phyloP scores from a whole-genome alignment of 2,113 vertebrate genomes.

The Antechinus stuartii region DNA sequence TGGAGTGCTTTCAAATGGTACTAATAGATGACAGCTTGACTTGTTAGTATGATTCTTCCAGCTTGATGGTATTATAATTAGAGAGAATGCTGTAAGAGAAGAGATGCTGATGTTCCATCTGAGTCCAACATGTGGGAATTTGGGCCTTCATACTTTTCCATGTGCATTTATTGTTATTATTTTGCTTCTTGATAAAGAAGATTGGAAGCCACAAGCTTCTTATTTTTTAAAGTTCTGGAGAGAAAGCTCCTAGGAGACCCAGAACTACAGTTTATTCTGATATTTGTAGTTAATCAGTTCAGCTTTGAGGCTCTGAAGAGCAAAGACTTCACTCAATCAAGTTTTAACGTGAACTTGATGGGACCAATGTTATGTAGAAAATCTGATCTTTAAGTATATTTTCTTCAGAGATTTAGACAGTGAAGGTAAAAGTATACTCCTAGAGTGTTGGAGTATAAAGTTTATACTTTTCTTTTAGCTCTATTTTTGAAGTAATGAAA shows the following conservation, averaged over 20 bases:
- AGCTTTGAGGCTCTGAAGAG: neutral
- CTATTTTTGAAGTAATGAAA: no score
- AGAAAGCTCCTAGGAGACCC: neutral
- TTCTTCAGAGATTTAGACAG: neutral
- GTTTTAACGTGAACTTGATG: neutral
- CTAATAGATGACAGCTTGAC: neutral
- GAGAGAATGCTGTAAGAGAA: neutral
- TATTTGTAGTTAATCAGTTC: neutral
- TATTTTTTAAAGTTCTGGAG: neutral
- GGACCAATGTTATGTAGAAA: neutral
- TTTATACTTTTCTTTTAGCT: no score
- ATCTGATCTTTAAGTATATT: neutral
- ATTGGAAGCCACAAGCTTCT: neutral
- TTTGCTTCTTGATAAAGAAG: neutral
- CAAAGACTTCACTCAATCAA: neutral
- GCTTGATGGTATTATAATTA: neutral
- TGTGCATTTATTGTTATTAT: neutral
- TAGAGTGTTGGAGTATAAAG: no score
- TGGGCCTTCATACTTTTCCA: neutral
- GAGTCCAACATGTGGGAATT: neutral
- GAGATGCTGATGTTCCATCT: neutral
- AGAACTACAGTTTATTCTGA: neutral
- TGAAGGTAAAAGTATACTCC: no score
- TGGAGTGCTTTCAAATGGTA: neutral
- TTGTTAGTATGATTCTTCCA: neutral